These are phyloP conservation scores for Oostethus manadensis DNA, from an alignment of 2,113 vertebrate genomes.

Conservation along the genomic window DNA sequence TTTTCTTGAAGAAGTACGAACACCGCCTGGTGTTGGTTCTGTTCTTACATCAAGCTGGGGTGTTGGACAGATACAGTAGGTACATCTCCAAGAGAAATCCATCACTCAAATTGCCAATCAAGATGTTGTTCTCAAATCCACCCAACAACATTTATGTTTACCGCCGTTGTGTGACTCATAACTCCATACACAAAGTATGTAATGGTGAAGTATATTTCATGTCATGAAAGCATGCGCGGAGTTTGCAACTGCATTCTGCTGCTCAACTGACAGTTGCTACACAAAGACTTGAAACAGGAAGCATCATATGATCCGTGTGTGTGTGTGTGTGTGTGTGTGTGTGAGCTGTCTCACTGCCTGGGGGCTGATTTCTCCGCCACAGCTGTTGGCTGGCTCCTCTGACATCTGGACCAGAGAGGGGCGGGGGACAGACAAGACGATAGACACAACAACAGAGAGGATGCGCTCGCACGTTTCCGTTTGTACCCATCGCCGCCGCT, in stretches of 20 bases:
- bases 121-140: too few species aligned
- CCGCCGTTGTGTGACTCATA: too few species aligned
- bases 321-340: conserved; percentile 5
- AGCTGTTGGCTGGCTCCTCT: conserved; percentile 65
- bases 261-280: neutral
- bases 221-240: too few species aligned
- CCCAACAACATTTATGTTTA: too few species aligned
- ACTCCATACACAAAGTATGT: too few species aligned
- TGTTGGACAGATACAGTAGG: too few species aligned
- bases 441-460: conserved; percentile 25
- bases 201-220: too few species aligned
- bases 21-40: too few species aligned
- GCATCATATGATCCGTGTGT: neutral
- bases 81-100: too few species aligned
- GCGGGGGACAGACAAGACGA: conserved; percentile 39
- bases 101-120: too few species aligned
- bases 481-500: conserved; percentile 19
- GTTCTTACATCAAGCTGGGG: too few species aligned
- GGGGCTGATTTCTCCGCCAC: conserved; percentile 57
- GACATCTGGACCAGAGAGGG: conserved; percentile 64
- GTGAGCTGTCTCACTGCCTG: conserved; percentile 55
- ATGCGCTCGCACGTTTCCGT: conserved; percentile 34
- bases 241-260: neutral
- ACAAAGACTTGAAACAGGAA: neutral
- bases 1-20: too few species aligned